phyloP scores from a whole-genome alignment of 2,888 invertebrate genomes.

The Trachelus troglodyta region DNA sequence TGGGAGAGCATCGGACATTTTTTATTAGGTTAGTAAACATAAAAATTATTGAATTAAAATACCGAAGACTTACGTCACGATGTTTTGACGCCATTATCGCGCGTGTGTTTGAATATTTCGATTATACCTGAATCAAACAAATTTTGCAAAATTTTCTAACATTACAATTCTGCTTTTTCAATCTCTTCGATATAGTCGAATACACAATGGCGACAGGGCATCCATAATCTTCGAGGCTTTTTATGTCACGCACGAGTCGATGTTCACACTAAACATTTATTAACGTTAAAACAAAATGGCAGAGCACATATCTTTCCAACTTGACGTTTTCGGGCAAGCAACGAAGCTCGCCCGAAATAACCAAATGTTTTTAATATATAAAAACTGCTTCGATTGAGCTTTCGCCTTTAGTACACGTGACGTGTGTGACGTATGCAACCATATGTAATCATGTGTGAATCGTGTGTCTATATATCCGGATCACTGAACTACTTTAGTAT shows the following conservation, averaged over 20 bases:
- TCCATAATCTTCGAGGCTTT: conserved; percentile 35
- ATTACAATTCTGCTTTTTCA: conserved; percentile 3
- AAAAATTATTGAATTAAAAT: conserved; percentile 6
- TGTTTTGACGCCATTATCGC: background rate
- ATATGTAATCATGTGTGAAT: background rate
- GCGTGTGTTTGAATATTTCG: background rate
- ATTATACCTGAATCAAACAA: background rate
- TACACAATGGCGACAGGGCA: conserved; percentile 32
- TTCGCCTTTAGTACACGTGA: background rate
- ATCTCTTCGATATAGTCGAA: background rate
- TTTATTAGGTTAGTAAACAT: conserved; percentile 51
- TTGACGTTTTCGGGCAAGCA: conserved; percentile 18
- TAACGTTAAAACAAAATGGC: conserved; percentile 29
- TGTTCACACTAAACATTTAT: conserved; percentile 44
- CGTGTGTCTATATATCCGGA: background rate
- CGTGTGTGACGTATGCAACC: background rate
- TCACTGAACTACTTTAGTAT: background rate
- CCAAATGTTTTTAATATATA: background rate
- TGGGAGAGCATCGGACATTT: conserved; percentile 41
- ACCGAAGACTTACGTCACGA: background rate
- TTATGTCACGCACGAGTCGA: conserved; percentile 54
- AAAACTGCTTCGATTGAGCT: background rate
- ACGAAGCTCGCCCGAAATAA: background rate
- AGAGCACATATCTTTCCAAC: conserved; percentile 62
- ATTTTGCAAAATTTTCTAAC: background rate